Evolutionary conservation across 1,140 invertebrate genomes (phyloP), one percentile per base, ranked within the genome.

Genomic region (Cyrtorhinus lividipennis): DNA sequence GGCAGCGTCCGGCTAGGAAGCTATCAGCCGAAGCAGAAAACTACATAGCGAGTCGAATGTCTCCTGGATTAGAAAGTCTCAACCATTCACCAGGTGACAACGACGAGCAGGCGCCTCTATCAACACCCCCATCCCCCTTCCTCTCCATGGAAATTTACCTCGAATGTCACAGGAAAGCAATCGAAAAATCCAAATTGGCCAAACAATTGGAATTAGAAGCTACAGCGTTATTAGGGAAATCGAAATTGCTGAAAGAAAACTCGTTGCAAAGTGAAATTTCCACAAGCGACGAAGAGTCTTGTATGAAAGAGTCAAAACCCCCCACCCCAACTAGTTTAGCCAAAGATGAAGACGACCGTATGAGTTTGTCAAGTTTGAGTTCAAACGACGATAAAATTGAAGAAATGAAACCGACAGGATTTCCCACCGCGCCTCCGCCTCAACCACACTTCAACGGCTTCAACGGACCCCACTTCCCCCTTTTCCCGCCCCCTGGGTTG

Each of bases 281-380:
- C 62, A 86, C 86, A 1, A 87, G 84, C 67, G 86, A 89, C 69
- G 87, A 89, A 67, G 86, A 88, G 71, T 74, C 86, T 44, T 80
- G 76, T 27, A 75, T 78, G 53, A 66, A 64, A 56, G 56, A 59
- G 13, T 48, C 64, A 57, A 60, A 65, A 64, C 60, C 48, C 23
- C 53, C 18, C 18, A 45, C 46, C 22, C 45, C 60, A 18, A 58
- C 65, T 24, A 60, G 64, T 18, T 59, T 61, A 10, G 38, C 53
- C n/a, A 65, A 67, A 60, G 62, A 62, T 60, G 77, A 82, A 63
- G 83, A 85, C 66, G 84, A 87, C 69, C 72, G 79, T 62, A 95
- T 95, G 92, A 92, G 89, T 58, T 74, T 95, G 62, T 93, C 92
- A 26, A 91, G 90, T 61, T 76, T 95, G 13, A 94, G 90, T 69